Conservation (phyloP, 2,888 invertebrate species). For the Polietes domitor region DNA sequence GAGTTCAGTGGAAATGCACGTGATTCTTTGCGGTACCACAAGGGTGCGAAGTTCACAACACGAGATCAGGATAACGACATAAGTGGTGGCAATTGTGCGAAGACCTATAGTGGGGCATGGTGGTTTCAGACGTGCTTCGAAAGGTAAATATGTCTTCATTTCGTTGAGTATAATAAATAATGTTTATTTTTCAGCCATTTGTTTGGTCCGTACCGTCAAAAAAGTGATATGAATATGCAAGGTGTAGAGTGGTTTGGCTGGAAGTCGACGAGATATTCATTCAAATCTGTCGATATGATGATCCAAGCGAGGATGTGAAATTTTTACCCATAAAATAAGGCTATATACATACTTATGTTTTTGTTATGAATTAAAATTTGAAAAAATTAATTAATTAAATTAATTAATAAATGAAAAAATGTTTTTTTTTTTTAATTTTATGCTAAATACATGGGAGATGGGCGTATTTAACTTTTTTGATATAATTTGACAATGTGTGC, state of each 20-base stretch:
- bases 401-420: too few relatives aligned
- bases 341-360: too few relatives aligned
- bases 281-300: constrained; percentile 31
- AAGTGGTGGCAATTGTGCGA: neutral
- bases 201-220: neutral
- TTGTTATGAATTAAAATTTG: too few relatives aligned
- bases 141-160: neutral
- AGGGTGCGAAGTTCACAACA: neutral
- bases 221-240: neutral
- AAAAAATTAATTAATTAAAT: too few relatives aligned
- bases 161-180: too few relatives aligned
- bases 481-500: too few relatives aligned
- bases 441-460: too few relatives aligned
- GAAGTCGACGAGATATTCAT: constrained; percentile 31
- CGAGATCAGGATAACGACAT: constrained; percentile 12
- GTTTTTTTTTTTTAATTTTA: too few relatives aligned
- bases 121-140: constrained; percentile 6
- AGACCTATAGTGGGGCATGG: neutral
- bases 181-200: neutral
- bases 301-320: too few relatives aligned
- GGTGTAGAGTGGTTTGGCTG: neutral
- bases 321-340: too few relatives aligned
- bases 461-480: too few relatives aligned
- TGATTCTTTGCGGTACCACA: neutral
- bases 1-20: constrained; percentile 12